A percentile compares a stretch with the other conserved stretches of the same genome.
Conservation (phyloP, 1,140 invertebrate genomes). For the Zaprionus vittiger region DNA sequence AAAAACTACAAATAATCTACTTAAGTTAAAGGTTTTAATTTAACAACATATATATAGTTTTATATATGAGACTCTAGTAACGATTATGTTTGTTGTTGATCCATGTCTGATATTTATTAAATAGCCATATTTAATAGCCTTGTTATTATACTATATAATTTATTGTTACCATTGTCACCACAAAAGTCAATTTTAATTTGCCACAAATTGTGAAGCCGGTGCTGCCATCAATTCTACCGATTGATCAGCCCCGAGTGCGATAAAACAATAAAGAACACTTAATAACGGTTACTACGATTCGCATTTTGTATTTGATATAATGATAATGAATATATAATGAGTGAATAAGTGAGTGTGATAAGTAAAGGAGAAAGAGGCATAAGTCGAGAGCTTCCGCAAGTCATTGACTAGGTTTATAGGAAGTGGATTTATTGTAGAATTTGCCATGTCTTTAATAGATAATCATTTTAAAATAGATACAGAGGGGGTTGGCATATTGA, state of each 20-base stretch:
- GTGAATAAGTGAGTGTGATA: background rate
- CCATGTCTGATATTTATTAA: constrained; percentile 80
- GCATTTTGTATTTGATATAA: background rate
- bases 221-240: constrained; percentile 49
- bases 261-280: constrained; percentile 66
- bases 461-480: too few species aligned
- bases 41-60: constrained; percentile 47
- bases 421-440: background rate
- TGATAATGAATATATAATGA: too few species aligned
- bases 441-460: background rate
- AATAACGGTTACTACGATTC: constrained; percentile 16
- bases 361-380: background rate
- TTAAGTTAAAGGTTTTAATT: constrained; percentile 49
- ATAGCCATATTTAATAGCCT: constrained; percentile 73
- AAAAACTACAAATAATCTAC: constrained; percentile 20
- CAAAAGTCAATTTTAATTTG: constrained; percentile 61
- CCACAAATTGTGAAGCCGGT: constrained; percentile 20
- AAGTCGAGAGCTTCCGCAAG: background rate
- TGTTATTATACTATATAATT: constrained; percentile 80
- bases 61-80: constrained; percentile 51
- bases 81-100: constrained; percentile 72
- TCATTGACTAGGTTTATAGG: background rate
- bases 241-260: constrained; percentile 60
- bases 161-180: constrained; percentile 61
- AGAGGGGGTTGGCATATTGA: too few species aligned